phyloP scores from a whole-genome alignment of 2,113 vertebrate species.

The Furnarius figulus region DNA sequence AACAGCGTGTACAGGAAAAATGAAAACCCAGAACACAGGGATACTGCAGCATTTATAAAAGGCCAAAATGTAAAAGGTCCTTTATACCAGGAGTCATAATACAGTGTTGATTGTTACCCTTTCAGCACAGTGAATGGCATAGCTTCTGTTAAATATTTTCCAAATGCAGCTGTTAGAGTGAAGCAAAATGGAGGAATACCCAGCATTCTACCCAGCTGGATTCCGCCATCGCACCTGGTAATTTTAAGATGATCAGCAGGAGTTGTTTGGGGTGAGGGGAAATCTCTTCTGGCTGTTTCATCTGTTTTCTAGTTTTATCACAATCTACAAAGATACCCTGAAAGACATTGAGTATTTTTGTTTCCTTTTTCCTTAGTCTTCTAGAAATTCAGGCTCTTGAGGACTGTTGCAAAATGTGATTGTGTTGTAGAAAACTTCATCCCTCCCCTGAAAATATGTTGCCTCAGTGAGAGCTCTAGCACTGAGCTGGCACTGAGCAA shows the following conservation, averaged over 20 bases:
- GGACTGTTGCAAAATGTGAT: neutral
- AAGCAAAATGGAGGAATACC: neutral
- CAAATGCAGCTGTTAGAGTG: neutral
- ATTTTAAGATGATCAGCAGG: neutral
- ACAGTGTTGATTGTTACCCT: neutral
- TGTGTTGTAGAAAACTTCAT: neutral
- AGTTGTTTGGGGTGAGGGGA: neutral
- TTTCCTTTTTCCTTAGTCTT: neutral
- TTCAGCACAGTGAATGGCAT: neutral
- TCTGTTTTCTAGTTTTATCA: neutral
- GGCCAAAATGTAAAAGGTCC: neutral
- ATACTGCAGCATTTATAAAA: neutral
- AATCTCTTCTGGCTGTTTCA: neutral
- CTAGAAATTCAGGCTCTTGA: neutral
- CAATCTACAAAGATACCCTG: neutral
- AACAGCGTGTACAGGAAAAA: neutral
- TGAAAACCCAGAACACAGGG: fast-evolving
- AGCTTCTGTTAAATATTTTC: neutral
- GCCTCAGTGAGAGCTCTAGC: neutral
- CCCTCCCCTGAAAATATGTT: neutral
- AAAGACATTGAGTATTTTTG: neutral
- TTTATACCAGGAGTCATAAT: neutral
- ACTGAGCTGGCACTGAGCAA: neutral
- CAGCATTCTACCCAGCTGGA: neutral
- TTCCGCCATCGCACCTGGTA: neutral